Evolutionary conservation across 2,113 vertebrate species (phyloP).

Genomic region (Psilopogon haemacephalus): DNA sequence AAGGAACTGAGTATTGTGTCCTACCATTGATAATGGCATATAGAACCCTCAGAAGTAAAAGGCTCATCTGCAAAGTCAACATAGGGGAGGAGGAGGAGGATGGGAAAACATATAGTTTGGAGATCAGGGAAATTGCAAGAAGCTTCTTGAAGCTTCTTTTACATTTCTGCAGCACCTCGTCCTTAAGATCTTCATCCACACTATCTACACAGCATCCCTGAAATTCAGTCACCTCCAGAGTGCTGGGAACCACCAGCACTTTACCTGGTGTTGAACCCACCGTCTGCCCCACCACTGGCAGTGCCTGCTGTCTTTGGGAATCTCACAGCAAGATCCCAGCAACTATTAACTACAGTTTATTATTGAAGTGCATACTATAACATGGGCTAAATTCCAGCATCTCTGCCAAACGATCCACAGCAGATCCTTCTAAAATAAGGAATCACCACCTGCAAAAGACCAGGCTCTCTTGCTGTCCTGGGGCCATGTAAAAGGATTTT

Average conservation of each 20-base stretch:
- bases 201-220: neutral
- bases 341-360: neutral
- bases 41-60: neutral
- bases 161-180: neutral
- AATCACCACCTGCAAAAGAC: neutral
- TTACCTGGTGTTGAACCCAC: fast-evolving
- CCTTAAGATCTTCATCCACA: neutral
- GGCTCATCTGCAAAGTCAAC: neutral
- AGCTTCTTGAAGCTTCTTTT: conserved; percentile 42
- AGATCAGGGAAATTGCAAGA: neutral
- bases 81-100: neutral
- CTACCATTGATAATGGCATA: neutral
- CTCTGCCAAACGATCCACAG: neutral
- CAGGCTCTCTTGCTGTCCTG: neutral
- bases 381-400: neutral
- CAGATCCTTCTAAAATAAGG: neutral
- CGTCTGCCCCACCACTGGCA: neutral
- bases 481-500: neutral
- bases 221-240: neutral
- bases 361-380: neutral
- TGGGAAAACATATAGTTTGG: neutral
- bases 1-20: neutral
- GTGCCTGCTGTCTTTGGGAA: neutral
- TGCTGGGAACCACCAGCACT: neutral
- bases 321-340: neutral